phyloP scores from a whole-genome alignment of 2,888 invertebrate genomes.

The Tyria jacobaeae region DNA sequence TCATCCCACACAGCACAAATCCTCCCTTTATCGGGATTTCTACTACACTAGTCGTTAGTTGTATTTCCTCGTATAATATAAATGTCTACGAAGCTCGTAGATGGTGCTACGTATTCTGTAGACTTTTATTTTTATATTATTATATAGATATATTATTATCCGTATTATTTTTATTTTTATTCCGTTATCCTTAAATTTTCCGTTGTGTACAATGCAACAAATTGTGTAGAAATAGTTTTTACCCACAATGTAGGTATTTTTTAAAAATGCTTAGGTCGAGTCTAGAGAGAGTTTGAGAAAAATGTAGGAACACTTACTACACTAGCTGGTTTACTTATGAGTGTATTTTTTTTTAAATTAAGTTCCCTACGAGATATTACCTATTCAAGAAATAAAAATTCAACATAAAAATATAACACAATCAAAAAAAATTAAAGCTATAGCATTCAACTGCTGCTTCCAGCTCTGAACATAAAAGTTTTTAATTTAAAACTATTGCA shows the following conservation, averaged over 20 bases:
- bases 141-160: no score
- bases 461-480: no score
- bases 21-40: conserved; percentile 30
- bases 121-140: conserved; percentile 28
- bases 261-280: no score
- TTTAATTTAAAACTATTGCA: no score
- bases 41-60: conserved; percentile 27
- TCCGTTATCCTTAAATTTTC: no score
- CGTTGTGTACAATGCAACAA: conserved; percentile 36
- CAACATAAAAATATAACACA: neutral
- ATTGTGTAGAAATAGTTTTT: conserved; percentile 41
- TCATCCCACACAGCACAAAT: conserved; percentile 48
- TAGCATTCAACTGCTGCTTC: no score
- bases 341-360: no score
- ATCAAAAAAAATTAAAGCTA: no score
- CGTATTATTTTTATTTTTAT: conserved; percentile 31
- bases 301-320: no score
- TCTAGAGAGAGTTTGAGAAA: no score
- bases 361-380: neutral
- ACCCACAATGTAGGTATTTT: neutral
- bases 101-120: conserved; percentile 27
- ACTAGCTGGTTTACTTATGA: no score
- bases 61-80: conserved; percentile 31
- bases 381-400: neutral
- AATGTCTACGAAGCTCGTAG: conserved; percentile 37